Conservation (phyloP, 2,113 vertebrate genomes). For the Geothlypis trichas region DNA sequence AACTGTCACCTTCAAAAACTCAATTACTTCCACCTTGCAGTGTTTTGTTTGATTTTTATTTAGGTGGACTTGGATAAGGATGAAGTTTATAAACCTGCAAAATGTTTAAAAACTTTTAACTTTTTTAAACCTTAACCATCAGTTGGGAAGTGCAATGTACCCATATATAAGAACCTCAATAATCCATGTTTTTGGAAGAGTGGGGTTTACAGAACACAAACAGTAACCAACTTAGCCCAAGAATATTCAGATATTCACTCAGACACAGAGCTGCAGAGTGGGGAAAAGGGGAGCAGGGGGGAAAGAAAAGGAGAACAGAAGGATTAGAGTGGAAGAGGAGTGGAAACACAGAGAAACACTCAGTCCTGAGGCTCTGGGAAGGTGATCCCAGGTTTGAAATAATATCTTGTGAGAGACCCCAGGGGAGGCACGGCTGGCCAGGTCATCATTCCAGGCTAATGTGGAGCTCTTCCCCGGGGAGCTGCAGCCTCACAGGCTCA, state of each 20-base stretch:
- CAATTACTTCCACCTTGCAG: background rate
- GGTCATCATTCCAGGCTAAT: constrained; percentile 16
- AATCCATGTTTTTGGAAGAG: background rate
- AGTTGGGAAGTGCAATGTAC: background rate
- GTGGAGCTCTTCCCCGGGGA: background rate
- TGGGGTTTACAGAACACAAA: background rate
- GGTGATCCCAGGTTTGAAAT: background rate
- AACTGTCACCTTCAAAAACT: background rate
- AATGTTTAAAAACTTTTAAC: background rate
- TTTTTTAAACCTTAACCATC: background rate
- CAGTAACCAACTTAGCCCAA: background rate
- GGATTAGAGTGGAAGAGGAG: background rate
- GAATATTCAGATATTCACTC: background rate
- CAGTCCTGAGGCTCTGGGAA: background rate
- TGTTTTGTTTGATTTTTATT: background rate
- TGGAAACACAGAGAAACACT: background rate
- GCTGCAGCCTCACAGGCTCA: background rate
- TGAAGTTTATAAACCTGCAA: background rate
- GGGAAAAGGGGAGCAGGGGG: background rate
- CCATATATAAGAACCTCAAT: background rate
- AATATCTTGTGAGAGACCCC: background rate
- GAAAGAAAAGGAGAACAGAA: background rate
- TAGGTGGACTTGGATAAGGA: background rate
- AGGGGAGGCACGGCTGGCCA: background rate
- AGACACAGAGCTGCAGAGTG: background rate